Evolutionary conservation across 2,888 invertebrate genomes (phyloP), one percentile per base, ranked within the genome.

Genomic region (Hypercompe scribonia): DNA sequence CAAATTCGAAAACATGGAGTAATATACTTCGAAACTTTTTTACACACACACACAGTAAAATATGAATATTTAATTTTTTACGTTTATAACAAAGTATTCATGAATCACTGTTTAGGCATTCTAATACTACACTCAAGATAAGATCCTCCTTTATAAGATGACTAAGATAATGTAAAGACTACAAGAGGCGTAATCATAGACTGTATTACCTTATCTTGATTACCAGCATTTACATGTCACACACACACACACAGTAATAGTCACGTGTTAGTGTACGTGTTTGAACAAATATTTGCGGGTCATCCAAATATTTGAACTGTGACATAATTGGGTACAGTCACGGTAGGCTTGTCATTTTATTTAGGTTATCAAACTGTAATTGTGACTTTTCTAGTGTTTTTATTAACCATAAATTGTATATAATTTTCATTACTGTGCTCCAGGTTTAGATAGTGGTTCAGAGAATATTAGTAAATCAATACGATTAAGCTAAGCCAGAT

Each of bases 251-350:
- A 64, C 31, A 64, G 18, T 11, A 46, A 54, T 58, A 68, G 18
- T 36, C 58, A 68, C 24, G 58, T 28, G 3, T 13, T 21, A 28
- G 36, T 61, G 34, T 39, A 46, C 31, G 64, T 33, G 64, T 46
- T 64, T 18, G 13, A 24, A 5, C 64, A 70, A 70, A 70, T 64
- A 65, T 65, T 36, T 42, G 65, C 64, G 61, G 65, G 73, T 73
- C 36, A 73, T 65, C 42, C 42, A 69, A 73, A 73, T 73, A 70
- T 73, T 73, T 73, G 36, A 42, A 28, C 24, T 42, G n/a, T n/a
- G 33, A 54, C 54, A 28, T 66, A 69, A 69, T 65, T 69, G 69
- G 46, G 34, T 68, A n/a, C 46, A 46, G 66, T 46, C 66, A 66
- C 66, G 66, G 31, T 24, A 66, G 46, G 42, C 10, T 24, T 66